These are phyloP conservation scores for Nephrotoma guestfalica DNA, from an alignment of 2,888 invertebrate genomes.

Conservation along the genomic window DNA sequence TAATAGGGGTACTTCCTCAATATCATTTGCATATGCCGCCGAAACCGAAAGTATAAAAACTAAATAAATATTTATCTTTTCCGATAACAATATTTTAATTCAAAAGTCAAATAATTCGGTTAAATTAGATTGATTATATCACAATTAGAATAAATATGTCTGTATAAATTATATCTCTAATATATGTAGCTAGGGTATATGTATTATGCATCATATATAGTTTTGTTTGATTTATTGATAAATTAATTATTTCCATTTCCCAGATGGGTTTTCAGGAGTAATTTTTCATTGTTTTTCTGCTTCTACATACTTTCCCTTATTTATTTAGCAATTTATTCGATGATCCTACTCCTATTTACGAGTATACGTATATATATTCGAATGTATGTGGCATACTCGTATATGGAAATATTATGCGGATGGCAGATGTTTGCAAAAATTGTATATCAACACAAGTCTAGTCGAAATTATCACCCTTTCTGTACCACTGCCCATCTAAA, in stretches of 20 bases:
- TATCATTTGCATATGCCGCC: background rate
- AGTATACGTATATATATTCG: background rate
- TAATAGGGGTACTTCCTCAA: background rate
- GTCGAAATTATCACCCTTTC: background rate
- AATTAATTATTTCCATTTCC: background rate
- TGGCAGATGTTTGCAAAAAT: background rate
- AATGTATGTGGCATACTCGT: background rate
- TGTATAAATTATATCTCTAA: background rate
- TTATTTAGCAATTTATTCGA: background rate
- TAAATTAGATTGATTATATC: background rate
- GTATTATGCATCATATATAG: background rate
- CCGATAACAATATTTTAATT: background rate
- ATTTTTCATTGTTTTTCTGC: background rate
- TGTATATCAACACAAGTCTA: background rate
- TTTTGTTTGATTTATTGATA: background rate
- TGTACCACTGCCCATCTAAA: background rate
- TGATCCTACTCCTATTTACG: background rate
- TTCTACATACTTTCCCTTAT: background rate
- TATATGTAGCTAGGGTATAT: background rate
- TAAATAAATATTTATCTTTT: background rate
- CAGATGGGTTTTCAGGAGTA: background rate
- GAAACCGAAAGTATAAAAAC: background rate
- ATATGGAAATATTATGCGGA: background rate
- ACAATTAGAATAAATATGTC: background rate
- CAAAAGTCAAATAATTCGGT: background rate